Percentiles rank a stretch among this genome's conserved stretches.
Evolutionary conservation across 2,797 vertebrate species (phyloP).

Genomic region (Mastacembelus armatus): DNA sequence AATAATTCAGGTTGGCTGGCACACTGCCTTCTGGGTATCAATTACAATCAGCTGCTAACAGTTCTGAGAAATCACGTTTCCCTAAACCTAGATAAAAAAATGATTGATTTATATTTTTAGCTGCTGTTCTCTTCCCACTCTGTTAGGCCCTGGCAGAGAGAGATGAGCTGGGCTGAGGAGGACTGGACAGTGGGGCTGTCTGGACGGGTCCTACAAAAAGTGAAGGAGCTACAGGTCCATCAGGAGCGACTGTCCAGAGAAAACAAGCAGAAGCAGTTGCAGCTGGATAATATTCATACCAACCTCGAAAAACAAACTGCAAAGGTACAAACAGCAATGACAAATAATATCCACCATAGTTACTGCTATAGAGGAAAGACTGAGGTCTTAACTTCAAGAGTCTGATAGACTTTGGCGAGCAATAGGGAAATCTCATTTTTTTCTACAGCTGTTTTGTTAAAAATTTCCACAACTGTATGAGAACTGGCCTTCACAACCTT

Average conservation of each 20-base stretch:
- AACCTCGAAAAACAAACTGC: slow-evolving; percentile 83
- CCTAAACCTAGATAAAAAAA: too few relatives aligned
- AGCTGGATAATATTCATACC: slow-evolving; percentile 83
- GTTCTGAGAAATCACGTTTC: neutral
- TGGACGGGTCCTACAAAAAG: slow-evolving; percentile 81
- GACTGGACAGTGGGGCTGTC: slow-evolving; percentile 88
- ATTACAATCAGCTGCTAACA: neutral
- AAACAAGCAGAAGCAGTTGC: slow-evolving; percentile 86
- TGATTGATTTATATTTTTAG: too few relatives aligned
- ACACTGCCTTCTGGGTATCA: slow-evolving; percentile 6
- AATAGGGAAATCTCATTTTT: neutral
- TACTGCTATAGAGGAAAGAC: neutral
- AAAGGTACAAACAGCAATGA: slow-evolving; percentile 71
- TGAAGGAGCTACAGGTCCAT: slow-evolving; percentile 83
- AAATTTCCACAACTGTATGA: neutral
- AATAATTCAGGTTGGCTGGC: slow-evolving; percentile 29
- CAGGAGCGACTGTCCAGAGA: slow-evolving; percentile 84
- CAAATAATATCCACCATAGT: neutral
- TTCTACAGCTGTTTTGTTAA: neutral
- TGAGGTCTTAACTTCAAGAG: neutral
- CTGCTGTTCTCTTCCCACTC: slow-evolving; percentile 1
- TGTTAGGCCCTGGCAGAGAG: slow-evolving; percentile 43
- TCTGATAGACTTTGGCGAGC: neutral
- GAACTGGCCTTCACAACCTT: neutral
- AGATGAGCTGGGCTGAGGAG: slow-evolving; percentile 88